These are phyloP conservation scores for Sus cebifrons DNA, from an alignment of 2,797 vertebrate genomes.

Conservation along the genomic window DNA sequence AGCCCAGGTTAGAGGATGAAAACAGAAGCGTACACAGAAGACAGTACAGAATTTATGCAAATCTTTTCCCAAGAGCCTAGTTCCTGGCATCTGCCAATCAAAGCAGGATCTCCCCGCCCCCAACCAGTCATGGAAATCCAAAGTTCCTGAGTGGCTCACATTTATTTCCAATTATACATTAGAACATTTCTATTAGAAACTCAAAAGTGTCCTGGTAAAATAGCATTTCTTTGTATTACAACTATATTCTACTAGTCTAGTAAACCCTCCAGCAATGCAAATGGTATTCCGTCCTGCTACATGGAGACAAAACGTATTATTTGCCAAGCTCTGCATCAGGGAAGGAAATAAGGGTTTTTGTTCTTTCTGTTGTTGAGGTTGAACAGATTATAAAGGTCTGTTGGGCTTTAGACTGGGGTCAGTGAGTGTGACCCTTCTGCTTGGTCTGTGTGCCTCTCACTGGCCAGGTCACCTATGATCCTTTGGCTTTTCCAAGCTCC, in stretches of 20 bases:
- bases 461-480: too few relatives aligned
- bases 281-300: constrained; percentile 43
- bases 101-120: not conserved
- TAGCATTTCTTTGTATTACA: constrained; percentile 47
- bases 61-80: not conserved
- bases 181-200: constrained; percentile 33
- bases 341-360: not conserved
- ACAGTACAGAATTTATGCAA: not conserved
- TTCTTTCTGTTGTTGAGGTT: not conserved
- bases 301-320: not conserved
- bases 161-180: constrained; percentile 40
- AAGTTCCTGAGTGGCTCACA: not conserved
- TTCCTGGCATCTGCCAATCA: not conserved
- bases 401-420: not conserved
- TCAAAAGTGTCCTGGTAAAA: constrained; percentile 46
- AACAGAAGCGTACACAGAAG: not conserved
- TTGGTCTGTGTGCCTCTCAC: not conserved
- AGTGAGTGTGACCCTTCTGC: not conserved
- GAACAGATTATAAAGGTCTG: not conserved
- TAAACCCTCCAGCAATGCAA: constrained; percentile 58
- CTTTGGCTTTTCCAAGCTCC: not conserved
- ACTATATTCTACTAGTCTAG: constrained; percentile 8
- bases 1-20: not conserved
- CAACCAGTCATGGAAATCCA: not conserved
- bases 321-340: not conserved